Conservation (phyloP, 2,113 vertebrate species). For the Sphyrna mokarran region DNA sequence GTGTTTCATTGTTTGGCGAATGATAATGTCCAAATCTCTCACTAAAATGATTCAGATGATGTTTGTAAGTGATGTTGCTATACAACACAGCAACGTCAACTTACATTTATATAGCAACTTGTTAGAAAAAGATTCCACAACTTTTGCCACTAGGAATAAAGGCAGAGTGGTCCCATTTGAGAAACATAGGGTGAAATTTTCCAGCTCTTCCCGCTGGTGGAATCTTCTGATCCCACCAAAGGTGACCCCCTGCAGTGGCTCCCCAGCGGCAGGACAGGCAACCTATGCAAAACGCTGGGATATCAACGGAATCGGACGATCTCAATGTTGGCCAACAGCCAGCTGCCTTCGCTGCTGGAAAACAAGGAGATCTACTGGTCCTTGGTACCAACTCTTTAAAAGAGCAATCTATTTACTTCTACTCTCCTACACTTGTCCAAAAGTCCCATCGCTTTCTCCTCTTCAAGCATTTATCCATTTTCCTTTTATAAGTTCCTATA, state of each 20-base stretch:
- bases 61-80: background rate
- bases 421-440: background rate
- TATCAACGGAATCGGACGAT: too few species aligned
- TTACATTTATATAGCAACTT: background rate
- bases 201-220: too few species aligned
- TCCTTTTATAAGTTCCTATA: background rate
- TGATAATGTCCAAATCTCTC: background rate
- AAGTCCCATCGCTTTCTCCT: background rate
- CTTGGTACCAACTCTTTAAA: background rate
- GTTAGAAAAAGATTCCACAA: background rate
- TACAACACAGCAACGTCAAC: background rate
- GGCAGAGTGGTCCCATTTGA: background rate
- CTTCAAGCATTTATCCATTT: background rate
- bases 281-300: too few species aligned
- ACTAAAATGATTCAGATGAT: background rate
- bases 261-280: too few species aligned
- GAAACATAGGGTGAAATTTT: background rate
- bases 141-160: background rate
- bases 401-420: background rate
- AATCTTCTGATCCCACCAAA: too few species aligned
- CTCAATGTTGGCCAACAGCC: too few species aligned
- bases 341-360: too few species aligned
- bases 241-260: too few species aligned
- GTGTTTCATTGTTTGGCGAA: background rate
- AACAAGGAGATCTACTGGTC: background rate